Conservation (phyloP, 1,140 invertebrate genomes). For the Calosoma granatense region DNA sequence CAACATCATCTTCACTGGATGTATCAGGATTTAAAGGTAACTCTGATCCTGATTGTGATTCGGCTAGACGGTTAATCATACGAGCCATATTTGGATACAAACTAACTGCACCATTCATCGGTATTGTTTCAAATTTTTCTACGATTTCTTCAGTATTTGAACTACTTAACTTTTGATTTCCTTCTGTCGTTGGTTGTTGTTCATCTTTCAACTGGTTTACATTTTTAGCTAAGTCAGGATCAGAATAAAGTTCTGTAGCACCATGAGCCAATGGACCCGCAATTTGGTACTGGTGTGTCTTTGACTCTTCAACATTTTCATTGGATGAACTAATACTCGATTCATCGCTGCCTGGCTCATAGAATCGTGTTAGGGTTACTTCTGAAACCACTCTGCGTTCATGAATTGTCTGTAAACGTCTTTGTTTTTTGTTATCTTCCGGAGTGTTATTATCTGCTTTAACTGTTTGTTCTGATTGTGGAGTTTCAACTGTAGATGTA, state of each 20-base stretch:
- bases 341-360: not conserved
- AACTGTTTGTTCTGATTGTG: not conserved
- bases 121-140: not conserved
- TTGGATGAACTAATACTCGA: not conserved
- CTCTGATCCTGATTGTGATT: not conserved
- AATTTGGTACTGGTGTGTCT: constrained; percentile 1
- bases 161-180: not conserved
- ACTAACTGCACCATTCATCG: not conserved
- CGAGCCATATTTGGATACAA: not conserved
- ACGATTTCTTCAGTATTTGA: not conserved
- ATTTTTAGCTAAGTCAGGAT: constrained; percentile 1
- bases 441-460: too few relatives aligned
- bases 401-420: not conserved
- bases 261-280: constrained; percentile 14
- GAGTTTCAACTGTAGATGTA: too few relatives aligned
- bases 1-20: not conserved
- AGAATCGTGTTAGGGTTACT: not conserved
- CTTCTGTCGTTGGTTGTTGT: not conserved
- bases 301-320: not conserved
- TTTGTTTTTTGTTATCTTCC: not conserved
- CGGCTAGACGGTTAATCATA: not conserved
- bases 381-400: not conserved
- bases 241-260: not conserved
- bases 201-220: not conserved
- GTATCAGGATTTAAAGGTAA: too few relatives aligned